Evolutionary conservation across 2,113 vertebrate species (phyloP).

Genomic region (Coptodon rendalli): DNA sequence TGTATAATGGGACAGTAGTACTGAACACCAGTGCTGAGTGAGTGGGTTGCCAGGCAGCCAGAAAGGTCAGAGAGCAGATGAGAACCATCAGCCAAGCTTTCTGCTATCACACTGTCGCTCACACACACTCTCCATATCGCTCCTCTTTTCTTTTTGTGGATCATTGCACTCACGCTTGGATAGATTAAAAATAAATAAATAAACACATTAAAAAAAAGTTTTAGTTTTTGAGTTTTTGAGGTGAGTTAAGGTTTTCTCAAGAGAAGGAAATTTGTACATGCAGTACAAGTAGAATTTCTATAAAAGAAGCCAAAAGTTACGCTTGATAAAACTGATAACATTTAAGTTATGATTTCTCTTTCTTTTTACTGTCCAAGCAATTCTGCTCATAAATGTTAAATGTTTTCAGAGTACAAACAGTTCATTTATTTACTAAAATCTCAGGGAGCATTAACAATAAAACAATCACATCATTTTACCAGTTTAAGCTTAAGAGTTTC

Average conservation of each 20-base stretch:
- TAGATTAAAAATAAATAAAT: not conserved
- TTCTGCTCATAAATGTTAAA: not conserved
- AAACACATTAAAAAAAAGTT: not conserved
- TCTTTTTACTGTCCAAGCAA: not conserved
- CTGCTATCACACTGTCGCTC: not conserved
- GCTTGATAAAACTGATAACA: not conserved
- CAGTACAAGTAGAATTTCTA: not conserved
- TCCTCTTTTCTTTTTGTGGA: not conserved
- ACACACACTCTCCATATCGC: not conserved
- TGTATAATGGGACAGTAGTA: conserved; percentile 15
- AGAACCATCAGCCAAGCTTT: not conserved
- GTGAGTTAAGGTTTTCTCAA: not conserved
- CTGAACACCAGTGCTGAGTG: conserved; percentile 7
- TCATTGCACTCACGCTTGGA: not conserved
- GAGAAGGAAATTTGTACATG: not conserved
- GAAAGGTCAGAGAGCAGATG: conserved; percentile 33
- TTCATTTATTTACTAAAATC: not conserved
- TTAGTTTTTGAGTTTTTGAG: not conserved
- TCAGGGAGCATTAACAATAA: no score
- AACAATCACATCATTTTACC: not conserved
- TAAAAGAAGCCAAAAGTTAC: not conserved
- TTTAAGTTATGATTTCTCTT: not conserved
- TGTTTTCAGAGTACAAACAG: rapidly evolving
- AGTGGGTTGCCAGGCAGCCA: not conserved
- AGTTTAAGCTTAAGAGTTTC: not conserved